Conservation (phyloP, 2,888 invertebrate genomes). For the Embidobia sp. region DNA sequence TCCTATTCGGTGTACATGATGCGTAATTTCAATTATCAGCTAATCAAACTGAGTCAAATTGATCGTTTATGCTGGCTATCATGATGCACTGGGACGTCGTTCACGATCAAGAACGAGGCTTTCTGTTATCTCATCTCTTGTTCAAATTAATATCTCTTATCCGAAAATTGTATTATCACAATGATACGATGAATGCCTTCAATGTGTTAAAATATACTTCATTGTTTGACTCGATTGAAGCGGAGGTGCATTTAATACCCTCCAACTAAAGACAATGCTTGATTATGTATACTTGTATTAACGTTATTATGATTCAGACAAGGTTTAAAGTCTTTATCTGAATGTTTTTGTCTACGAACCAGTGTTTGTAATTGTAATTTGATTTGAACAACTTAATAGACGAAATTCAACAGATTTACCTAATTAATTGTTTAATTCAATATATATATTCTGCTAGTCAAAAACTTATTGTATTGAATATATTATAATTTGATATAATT, state of each 20-base stretch:
- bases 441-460: too few relatives aligned
- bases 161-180: conserved; percentile 63
- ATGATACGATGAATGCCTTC: conserved; percentile 33
- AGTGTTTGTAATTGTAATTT: neutral
- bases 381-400: neutral
- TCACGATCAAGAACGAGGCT: conserved; percentile 56
- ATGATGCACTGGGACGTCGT: conserved; percentile 43
- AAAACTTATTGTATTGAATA: too few relatives aligned
- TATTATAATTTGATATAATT: too few relatives aligned
- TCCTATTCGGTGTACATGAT: conserved; percentile 28
- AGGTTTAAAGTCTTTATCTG: conserved; percentile 3
- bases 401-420: too few relatives aligned
- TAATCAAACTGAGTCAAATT: conserved; percentile 70
- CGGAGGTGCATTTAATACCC: conserved; percentile 29
- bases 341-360: neutral
- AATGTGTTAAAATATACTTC: conserved; percentile 33
- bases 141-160: conserved; percentile 67
- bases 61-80: conserved; percentile 65
- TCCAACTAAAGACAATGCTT: conserved; percentile 30
- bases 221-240: conserved; percentile 36
- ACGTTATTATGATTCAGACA: conserved; percentile 2
- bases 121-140: conserved; percentile 51
- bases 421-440: too few relatives aligned
- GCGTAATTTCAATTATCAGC: conserved; percentile 71
- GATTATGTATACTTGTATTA: conserved; percentile 41